Conservation (phyloP, 2,888 invertebrate species). For the Troglohyphantes excavatus region DNA sequence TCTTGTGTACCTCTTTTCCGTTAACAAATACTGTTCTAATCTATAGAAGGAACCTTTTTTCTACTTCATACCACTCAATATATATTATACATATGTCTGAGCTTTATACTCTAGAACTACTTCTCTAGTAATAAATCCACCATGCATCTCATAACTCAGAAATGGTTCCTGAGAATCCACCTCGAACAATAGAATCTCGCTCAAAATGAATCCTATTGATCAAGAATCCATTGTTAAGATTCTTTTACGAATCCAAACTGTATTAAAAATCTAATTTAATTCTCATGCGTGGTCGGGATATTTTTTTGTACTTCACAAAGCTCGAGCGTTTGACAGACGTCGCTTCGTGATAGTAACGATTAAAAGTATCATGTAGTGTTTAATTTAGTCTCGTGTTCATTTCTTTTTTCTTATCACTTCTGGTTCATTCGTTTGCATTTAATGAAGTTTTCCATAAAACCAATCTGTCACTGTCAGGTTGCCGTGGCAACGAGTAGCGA, state of each 20-base stretch:
- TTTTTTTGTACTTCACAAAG: background rate
- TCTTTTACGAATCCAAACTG: background rate
- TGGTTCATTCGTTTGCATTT: constrained; percentile 36
- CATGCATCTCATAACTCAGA: background rate
- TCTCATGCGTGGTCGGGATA: background rate
- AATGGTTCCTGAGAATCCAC: background rate
- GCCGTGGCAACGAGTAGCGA: constrained; percentile 3
- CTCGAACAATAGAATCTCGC: background rate
- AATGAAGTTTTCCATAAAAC: constrained; percentile 39
- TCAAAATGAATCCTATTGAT: constrained; percentile 17
- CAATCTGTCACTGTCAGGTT: constrained; percentile 51
- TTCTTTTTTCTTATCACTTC: constrained; percentile 25
- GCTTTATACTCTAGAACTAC: no score
- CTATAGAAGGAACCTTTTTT: no score
- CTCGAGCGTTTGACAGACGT: background rate
- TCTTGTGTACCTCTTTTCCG: no score
- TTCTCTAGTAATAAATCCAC: background rate
- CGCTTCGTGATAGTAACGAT: constrained; percentile 31
- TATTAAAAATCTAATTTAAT: constrained; percentile 39
- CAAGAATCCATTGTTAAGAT: constrained; percentile 6
- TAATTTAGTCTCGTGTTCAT: constrained; percentile 20
- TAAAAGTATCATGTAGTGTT: constrained; percentile 35
- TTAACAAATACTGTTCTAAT: no score
- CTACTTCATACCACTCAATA: no score
- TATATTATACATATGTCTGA: no score